Conservation (phyloP, 2,888 invertebrate genomes). For the Opisthograptis luteolata region DNA sequence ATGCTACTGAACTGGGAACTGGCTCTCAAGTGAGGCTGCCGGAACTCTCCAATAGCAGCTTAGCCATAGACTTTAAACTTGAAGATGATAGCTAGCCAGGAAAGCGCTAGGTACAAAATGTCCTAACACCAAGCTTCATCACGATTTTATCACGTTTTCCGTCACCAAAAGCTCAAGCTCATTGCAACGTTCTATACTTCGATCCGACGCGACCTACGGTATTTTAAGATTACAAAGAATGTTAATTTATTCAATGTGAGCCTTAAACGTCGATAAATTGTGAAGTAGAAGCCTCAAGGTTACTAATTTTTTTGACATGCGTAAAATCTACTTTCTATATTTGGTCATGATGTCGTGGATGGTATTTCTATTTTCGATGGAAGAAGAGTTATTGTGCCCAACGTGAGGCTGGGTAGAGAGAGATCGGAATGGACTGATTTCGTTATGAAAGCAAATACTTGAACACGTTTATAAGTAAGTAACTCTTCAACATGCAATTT, state of each 20-base stretch:
- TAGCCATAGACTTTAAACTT: no score
- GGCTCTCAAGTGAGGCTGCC: no score
- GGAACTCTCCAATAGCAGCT: no score
- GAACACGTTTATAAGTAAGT: neutral
- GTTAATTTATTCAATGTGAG: neutral
- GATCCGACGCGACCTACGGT: no score
- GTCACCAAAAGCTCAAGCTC: no score
- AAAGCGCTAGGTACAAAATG: no score
- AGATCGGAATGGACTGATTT: neutral
- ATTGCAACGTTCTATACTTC: no score
- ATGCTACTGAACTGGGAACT: no score
- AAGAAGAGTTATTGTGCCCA: neutral
- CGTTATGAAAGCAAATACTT: neutral
- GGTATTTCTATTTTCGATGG: neutral
- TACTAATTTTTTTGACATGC: neutral
- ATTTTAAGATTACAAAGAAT: no score
- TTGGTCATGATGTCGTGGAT: neutral
- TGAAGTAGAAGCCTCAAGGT: neutral
- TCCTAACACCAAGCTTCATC: no score
- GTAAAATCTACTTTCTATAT: slow-evolving; percentile 7
- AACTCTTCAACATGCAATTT: neutral
- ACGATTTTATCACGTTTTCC: no score
- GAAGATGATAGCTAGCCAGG: no score
- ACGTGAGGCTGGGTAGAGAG: neutral
- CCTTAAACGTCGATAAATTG: neutral